Percentiles rank a stretch among this genome's conserved stretches.
phyloP scores from a whole-genome alignment of 2,888 invertebrate genomes.

The Strigamia transsilvanica region DNA sequence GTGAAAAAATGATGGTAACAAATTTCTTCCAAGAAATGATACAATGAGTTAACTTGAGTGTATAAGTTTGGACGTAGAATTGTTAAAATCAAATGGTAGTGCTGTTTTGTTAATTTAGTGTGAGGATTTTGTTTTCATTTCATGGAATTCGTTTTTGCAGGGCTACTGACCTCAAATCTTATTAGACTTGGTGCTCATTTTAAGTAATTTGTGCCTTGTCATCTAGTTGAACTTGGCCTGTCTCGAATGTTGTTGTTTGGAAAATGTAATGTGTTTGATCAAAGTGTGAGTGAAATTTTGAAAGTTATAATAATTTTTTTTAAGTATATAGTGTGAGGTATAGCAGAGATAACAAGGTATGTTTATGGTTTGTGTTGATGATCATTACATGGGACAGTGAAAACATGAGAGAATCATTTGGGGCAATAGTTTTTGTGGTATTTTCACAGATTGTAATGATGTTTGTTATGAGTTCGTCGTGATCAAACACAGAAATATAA shows the following conservation, averaged over 20 bases:
- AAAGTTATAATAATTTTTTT: too few relatives aligned
- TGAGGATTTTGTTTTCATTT: neutral
- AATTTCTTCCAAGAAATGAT: constrained; percentile 34
- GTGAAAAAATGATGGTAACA: neutral
- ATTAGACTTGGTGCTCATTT: neutral
- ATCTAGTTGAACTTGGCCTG: neutral
- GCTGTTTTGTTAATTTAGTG: neutral
- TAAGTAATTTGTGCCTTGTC: neutral
- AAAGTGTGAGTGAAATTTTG: too few relatives aligned
- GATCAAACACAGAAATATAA: too few relatives aligned
- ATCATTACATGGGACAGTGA: too few relatives aligned
- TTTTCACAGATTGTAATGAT: too few relatives aligned
- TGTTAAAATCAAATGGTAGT: constrained; percentile 5
- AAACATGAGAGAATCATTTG: too few relatives aligned
- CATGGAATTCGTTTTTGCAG: neutral
- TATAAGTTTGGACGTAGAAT: neutral
- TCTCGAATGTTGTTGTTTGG: neutral
- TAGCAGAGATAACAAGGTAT: too few relatives aligned
- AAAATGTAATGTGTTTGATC: neutral
- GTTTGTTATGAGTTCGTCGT: too few relatives aligned
- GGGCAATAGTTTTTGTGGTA: too few relatives aligned
- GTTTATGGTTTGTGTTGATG: too few relatives aligned
- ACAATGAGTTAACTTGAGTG: neutral
- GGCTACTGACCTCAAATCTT: constrained; percentile 25
- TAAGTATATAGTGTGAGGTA: too few relatives aligned